A percentile compares a stretch with the other conserved stretches of the same genome.
phyloP scores from a whole-genome alignment of 2,888 invertebrate species.

The Latheticus oryzae region DNA sequence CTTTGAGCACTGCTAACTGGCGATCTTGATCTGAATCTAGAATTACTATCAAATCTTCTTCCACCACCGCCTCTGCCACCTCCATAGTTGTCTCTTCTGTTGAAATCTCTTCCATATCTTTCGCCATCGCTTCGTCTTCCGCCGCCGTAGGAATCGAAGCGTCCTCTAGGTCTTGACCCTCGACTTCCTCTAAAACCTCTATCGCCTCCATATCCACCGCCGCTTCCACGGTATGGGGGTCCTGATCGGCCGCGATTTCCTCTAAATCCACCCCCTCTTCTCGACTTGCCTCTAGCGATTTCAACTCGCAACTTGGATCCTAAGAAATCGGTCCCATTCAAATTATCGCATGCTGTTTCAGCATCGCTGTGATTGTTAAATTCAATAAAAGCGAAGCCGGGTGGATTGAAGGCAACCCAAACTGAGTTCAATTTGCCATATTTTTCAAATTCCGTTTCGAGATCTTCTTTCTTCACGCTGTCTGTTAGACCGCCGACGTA shows the following conservation, averaged over 20 bases:
- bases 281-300: constrained; percentile 84
- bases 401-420: constrained; percentile 94
- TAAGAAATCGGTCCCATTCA: constrained; percentile 89
- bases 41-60: constrained; percentile 52
- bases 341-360: constrained; percentile 87
- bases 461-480: constrained; percentile 90
- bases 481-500: constrained; percentile 92
- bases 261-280: constrained; percentile 72
- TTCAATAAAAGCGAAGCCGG: constrained; percentile 94
- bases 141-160: constrained; percentile 52
- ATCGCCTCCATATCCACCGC: constrained; percentile 60
- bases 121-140: constrained; percentile 46
- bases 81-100: constrained; percentile 50
- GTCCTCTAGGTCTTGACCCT: constrained; percentile 57
- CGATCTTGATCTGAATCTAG: constrained; percentile 56
- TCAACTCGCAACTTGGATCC: constrained; percentile 90
- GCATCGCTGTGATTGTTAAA: constrained; percentile 91
- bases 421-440: constrained; percentile 92
- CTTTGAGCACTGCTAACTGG: constrained; percentile 51
- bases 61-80: constrained; percentile 52
- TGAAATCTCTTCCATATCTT: constrained; percentile 50
- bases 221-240: constrained; percentile 60
- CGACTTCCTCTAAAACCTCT: constrained; percentile 50
- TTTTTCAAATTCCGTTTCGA: constrained; percentile 91
- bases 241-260: constrained; percentile 67